Base-by-base conservation (phyloP, 2,888 invertebrate genomes). In the Ethmia dodecea region DNA sequence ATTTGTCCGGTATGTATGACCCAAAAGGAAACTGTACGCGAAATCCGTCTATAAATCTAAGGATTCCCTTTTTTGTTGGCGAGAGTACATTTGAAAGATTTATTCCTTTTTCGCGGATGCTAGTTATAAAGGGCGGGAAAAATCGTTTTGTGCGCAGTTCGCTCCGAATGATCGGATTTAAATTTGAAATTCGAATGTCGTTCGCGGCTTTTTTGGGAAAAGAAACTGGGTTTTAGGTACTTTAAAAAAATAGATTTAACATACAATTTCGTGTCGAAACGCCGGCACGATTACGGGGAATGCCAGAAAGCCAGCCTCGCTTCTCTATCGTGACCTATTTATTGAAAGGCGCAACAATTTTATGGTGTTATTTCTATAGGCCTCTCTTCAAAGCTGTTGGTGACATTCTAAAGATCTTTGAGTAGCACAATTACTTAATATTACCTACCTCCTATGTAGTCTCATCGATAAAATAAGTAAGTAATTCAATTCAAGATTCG, bases 271-370 rank as follows among this genome's bases (percentile, higher is more conserved):
- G 15, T 22, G 13, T 31, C 10, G n/a, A 25, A 24, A 14, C 22
- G 49, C 54, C 43, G 44, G 28, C 43, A 42, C 38, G 30, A 49
- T 46, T 47, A 40, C 35, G 42, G 20, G 30, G 3, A 24, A 24
- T 10, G 15, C 12, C 24, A n/a, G 22, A 13, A 10, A 25, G 28
- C 28, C n/a, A 15, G 16, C 48, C 48, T 50, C 52, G 50, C 55
- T 50, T 55, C 51, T 48, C 53, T 55, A 54, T 53, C 57, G 63
- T 72, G 70, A 73, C 73, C 73, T 70, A 73, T 62, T 67, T 70
- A 62, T 62, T 55, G 46, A 50, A 56, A 60, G 55, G 57, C 59
- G 58, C 59, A 56, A 61, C 62, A 59, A 61, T 65, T 63, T 65
- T 59, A 60, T 56, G n/a, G 42, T 42, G 31, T 13, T 10, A 14